Evolutionary conservation across 1,140 invertebrate species (phyloP).

Genomic region (Meteorus sp.): DNA sequence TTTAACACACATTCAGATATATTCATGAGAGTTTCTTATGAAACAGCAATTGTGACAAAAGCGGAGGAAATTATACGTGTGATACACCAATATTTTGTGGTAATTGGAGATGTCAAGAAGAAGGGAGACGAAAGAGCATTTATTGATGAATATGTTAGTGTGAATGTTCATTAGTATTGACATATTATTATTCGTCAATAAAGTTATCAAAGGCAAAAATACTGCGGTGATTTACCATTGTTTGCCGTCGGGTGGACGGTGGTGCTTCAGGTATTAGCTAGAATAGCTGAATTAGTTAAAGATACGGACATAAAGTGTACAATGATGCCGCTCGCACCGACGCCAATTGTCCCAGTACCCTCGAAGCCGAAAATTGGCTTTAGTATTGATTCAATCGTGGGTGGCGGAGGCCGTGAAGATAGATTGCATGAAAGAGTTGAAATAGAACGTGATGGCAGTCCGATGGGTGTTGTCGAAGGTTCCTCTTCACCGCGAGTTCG

Average conservation of each 20-base stretch:
- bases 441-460: conserved; percentile 47
- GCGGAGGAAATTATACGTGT: no score
- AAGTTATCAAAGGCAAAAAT: no score
- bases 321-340: conserved; percentile 90
- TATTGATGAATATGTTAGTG: no score
- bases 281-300: conserved; percentile 5
- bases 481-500: conserved; percentile 52
- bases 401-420: conserved; percentile 59
- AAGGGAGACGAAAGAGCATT: not conserved
- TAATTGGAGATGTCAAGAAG: conserved; percentile 6
- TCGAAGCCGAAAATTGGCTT: conserved; percentile 92
- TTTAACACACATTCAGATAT: no score
- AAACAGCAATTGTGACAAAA: no score
- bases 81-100: no score
- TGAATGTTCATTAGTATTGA: no score
- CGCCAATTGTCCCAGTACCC: conserved; percentile 78
- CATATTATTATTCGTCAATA: no score
- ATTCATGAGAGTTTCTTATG: no score
- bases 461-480: conserved; percentile 48
- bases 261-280: not conserved
- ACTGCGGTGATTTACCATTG: not conserved
- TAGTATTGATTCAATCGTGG: conserved; percentile 93
- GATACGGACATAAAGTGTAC: conserved; percentile 49
- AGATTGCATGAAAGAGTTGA: conserved; percentile 46
- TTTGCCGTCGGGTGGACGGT: conserved; percentile 19